phyloP scores from a whole-genome alignment of 2,888 invertebrate species.

The Anodontia alba region DNA sequence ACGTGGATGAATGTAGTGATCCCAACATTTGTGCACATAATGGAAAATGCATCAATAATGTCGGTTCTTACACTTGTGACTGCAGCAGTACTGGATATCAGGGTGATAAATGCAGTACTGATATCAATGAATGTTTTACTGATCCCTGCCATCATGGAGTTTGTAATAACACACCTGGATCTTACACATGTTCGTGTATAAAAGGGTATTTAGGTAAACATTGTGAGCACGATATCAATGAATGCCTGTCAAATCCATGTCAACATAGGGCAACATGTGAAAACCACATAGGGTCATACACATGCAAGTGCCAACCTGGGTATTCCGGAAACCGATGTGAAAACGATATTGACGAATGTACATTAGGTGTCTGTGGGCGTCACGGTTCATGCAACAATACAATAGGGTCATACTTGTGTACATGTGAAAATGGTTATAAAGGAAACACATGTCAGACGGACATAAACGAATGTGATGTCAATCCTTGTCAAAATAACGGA shows the following conservation, averaged over 20 bases:
- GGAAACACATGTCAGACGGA: background rate
- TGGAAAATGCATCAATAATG: conserved; percentile 24
- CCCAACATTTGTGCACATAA: conserved; percentile 8
- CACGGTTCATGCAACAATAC: background rate
- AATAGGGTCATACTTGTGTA: background rate
- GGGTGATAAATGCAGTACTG: background rate
- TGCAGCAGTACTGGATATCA: background rate
- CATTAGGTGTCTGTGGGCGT: background rate
- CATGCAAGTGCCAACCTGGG: background rate
- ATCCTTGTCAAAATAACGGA: background rate
- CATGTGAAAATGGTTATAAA: background rate
- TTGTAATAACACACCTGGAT: background rate
- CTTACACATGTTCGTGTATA: background rate
- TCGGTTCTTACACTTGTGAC: conserved; percentile 14
- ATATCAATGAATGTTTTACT: background rate
- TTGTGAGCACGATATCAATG: background rate
- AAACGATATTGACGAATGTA: background rate
- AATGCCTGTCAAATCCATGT: conserved; percentile 10
- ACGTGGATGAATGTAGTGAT: background rate
- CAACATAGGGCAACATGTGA: background rate
- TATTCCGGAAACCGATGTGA: background rate
- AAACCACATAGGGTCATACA: background rate
- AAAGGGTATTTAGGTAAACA: background rate
- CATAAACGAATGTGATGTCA: background rate
- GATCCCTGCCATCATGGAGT: background rate